Evolutionary conservation across 2,888 invertebrate species (phyloP).

Genomic region (Drosophila bunnanda): DNA sequence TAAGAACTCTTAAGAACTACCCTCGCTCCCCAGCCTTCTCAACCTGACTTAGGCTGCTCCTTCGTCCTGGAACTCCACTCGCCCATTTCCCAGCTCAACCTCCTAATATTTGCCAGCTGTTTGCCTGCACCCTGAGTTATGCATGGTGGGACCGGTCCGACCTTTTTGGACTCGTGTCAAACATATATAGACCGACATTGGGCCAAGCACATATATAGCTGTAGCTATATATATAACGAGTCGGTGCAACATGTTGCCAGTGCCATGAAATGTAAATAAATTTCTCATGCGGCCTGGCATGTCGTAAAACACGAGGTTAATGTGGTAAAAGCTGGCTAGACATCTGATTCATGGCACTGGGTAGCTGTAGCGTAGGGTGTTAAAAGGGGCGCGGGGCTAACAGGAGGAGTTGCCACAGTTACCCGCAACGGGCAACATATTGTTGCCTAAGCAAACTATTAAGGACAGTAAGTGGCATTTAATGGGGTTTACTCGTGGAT

Average conservation of each 20-base stretch:
- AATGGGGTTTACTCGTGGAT: constrained; percentile 59
- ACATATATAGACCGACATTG: constrained; percentile 39
- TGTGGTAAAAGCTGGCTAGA: constrained; percentile 70
- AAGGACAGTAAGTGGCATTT: constrained; percentile 75
- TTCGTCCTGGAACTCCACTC: background rate
- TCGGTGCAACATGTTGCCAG: constrained; percentile 74
- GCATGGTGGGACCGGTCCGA: constrained; percentile 62
- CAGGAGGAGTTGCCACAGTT: constrained; percentile 11
- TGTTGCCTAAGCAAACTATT: constrained; percentile 74
- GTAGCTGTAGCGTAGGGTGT: background rate
- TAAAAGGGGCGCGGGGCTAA: constrained; percentile 23
- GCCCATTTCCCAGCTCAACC: background rate
- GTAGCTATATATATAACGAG: constrained; percentile 15
- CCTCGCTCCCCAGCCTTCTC: background rate
- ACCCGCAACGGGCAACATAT: constrained; percentile 51
- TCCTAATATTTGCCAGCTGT: constrained; percentile 59
- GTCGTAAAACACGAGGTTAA: constrained; percentile 78
- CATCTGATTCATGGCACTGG: constrained; percentile 14
- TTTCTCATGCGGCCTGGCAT: constrained; percentile 77
- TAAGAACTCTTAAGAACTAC: background rate
- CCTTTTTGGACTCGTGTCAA: constrained; percentile 75
- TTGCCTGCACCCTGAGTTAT: constrained; percentile 78
- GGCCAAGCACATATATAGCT: background rate
- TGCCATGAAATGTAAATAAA: constrained; percentile 77
- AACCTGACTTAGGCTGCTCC: background rate